Base-by-base conservation (phyloP, 1,140 invertebrate genomes). In the Oncopeltus fasciatus region DNA sequence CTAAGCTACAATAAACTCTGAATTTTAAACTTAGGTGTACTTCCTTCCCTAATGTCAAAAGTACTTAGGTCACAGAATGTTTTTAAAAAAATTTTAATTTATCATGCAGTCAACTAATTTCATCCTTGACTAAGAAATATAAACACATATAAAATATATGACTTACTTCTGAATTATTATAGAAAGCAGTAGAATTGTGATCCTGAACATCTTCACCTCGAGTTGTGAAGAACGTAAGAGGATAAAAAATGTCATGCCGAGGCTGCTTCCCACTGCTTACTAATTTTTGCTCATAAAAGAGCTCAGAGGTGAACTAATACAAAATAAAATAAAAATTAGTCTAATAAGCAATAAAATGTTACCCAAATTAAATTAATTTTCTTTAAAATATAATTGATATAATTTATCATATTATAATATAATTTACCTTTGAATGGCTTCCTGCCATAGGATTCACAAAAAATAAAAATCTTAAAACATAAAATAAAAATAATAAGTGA, bases 211-310 rank as follows among this genome's bases (percentile, higher is more conserved):
- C 88, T 70, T 84, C 80, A 2, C 88, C 88, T 44, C 82, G 72
- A 1, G 88, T 88, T 12, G 87, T 88, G 69, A 89, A 90, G 71
- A 92, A 92, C 1, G 87, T 87, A 2, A 93, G 72, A 0, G 88
- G 88, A 65, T 85, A 83, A 66, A 85, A 82, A 16, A 77, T 77
- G 0, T 82, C 79, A 70, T 88, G 86, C 8, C 76, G 70, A 0
- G 80, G 78, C 67, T 84, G 80, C 64, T 83, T 83, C 8, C 82
- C 83, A 57, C 82, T 85, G 11, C 86, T 80, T 24, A 85, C 78
- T 53, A 91, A 74, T 68, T 86, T 82, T 62, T 86, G 83, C 57
- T 88, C 85, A 71, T 93, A 93, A 70, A 92, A 90, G 0, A 88
- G 75, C 66, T 88, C 83, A 0, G 88, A 90, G 1, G 87, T 90